Evolutionary conservation across 2,888 invertebrate genomes (phyloP).

Genomic region (Blastobasis adustella): DNA sequence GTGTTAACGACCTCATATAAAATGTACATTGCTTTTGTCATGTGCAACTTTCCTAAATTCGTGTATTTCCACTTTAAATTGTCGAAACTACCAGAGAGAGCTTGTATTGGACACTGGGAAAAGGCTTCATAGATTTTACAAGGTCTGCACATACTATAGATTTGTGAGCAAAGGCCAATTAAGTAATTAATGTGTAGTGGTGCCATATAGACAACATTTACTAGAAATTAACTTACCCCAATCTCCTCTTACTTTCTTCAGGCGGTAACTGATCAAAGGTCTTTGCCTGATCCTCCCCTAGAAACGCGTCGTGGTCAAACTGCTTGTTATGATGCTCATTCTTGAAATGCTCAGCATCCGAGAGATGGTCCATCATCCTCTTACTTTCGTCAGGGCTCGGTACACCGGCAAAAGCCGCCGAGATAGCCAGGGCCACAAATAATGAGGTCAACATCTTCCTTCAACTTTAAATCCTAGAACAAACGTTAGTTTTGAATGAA

Average conservation of each 20-base stretch:
- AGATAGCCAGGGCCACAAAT: slow-evolving; percentile 48
- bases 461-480: no score
- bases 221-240: slow-evolving; percentile 73
- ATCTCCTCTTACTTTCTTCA: slow-evolving; percentile 93
- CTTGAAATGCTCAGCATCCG: slow-evolving; percentile 86
- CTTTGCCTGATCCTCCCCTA: slow-evolving; percentile 94
- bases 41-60: no score
- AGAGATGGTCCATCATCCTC: slow-evolving; percentile 79
- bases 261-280: slow-evolving; percentile 95
- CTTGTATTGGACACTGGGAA: no score
- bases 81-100: no score
- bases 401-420: slow-evolving; percentile 68
- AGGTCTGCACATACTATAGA: no score
- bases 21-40: no score
- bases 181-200: no score
- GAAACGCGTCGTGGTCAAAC: slow-evolving; percentile 97
- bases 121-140: no score
- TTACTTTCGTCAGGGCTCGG: slow-evolving; percentile 84
- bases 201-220: no score
- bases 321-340: slow-evolving; percentile 89
- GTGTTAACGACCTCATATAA: neutral
- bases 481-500: no score
- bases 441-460: slow-evolving; percentile 47
- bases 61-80: no score
- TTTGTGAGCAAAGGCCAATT: no score